Base-by-base conservation (phyloP, 2,113 vertebrate species). In the Leucoraja erinaceus region DNA sequence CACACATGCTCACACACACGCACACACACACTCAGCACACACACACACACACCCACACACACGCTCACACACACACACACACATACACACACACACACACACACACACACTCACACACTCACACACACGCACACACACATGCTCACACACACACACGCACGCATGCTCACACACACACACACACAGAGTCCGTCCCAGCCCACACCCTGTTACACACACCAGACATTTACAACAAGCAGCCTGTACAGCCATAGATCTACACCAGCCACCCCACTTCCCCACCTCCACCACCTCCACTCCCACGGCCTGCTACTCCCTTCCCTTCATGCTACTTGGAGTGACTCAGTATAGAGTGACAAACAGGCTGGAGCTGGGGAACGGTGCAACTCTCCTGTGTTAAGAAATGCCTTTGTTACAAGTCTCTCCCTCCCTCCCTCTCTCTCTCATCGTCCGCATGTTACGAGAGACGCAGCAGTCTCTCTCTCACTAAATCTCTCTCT, bases 151-250 rank as follows among this genome's bases (percentile, higher is more conserved):
- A 47, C 66, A 1, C 66, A n/a, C n/a, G n/a, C n/a, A n/a, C n/a
- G n/a, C n/a, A n/a, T n/a, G n/a, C n/a, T n/a, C n/a, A n/a, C 93
- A 90, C 78, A 28, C 72, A 78, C 95, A 94, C 93, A 94, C 20
- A 68, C 79, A 88, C 59, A 90, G 31, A 47, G 33, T 14, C 38
- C 31, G 70, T 38, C 8, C 94, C 93, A 93, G 93, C 95, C 93
- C 93, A 83, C 16, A 0, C 81, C 78, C 22, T 93, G 92, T 93
- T 93, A 94, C 93, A 93, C 70, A 94, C 95, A 93, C 93, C 93
- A 61, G 94, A 94, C 95, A 94, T 95, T 94, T 95, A 93, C 94
- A 93, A 93, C 0, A 0, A 61, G 63, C 33, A 68, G 47, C 18
- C 12, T 18, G 9, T 0, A 38, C 63, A 1, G 38, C 20, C 31